These are phyloP conservation scores for Phenganax stokvisi DNA, from an alignment of 92 coral and sea anemone species.

Conservation along the genomic window DNA sequence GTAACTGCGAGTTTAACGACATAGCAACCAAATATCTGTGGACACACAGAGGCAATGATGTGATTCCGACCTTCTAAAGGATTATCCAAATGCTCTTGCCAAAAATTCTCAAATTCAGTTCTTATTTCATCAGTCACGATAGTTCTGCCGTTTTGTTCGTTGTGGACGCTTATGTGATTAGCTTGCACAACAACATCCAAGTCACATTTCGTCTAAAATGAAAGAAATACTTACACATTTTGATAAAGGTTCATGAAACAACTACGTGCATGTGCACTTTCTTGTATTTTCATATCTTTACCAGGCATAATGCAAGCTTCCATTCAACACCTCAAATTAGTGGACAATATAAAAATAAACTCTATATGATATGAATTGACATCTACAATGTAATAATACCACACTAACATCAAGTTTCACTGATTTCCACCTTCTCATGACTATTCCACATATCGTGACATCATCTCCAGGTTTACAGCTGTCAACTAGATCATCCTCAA, in stretches of 20 bases:
- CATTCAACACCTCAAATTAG: not conserved
- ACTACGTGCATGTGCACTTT: not conserved
- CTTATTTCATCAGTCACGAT: slow-evolving; percentile 82
- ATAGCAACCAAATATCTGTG: slow-evolving; percentile 90
- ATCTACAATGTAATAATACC: no score
- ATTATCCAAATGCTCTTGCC: slow-evolving; percentile 57
- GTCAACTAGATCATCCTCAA: slow-evolving; percentile 93
- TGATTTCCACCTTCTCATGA: slow-evolving; percentile 94
- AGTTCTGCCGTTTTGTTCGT: slow-evolving; percentile 76
- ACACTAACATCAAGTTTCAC: slow-evolving; percentile 66
- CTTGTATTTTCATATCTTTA: not conserved
- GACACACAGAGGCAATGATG: slow-evolving; percentile 83
- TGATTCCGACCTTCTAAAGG: slow-evolving; percentile 83
- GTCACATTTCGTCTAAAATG: slow-evolving; percentile 75
- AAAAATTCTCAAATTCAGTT: slow-evolving; percentile 80
- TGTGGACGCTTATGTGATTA: slow-evolving; percentile 84
- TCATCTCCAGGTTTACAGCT: slow-evolving; percentile 97
- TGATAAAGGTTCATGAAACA: not conserved
- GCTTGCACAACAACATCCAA: slow-evolving; percentile 86
- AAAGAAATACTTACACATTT: no score
- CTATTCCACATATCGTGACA: slow-evolving; percentile 88
- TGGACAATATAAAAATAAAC: no score
- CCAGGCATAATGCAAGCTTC: not conserved
- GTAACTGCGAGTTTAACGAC: slow-evolving; percentile 88
- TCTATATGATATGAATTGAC: no score